Conservation (phyloP, 1,140 invertebrate genomes). For the Melitaea cinxia region DNA sequence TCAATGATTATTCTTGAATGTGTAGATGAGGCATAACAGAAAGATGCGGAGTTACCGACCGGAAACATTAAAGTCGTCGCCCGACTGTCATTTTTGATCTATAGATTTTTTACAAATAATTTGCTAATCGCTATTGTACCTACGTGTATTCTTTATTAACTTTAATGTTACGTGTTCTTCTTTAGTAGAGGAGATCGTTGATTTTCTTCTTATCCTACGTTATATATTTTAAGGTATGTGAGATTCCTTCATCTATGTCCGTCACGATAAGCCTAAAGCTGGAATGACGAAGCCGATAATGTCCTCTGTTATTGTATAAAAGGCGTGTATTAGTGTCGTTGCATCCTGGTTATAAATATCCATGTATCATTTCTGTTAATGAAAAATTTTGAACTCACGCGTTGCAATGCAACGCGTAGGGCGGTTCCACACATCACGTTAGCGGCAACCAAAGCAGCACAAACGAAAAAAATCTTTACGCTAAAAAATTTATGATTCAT, state of each 20-base stretch:
- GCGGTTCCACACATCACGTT: conserved; percentile 44
- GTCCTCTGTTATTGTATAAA: conserved; percentile 46
- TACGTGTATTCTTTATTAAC: conserved; percentile 33
- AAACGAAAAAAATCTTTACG: conserved; percentile 13
- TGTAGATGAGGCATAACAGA: too few relatives aligned
- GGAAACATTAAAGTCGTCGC: conserved; percentile 60
- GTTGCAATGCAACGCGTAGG: conserved; percentile 29
- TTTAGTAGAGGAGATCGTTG: conserved; percentile 29
- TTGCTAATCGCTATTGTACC: conserved; percentile 47
- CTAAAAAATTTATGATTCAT: conserved; percentile 38
- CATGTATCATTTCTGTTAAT: conserved; percentile 30
- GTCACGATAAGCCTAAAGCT: conserved; percentile 30
- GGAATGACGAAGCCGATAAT: conserved; percentile 65
- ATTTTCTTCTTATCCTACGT: conserved; percentile 21
- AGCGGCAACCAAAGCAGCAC: conserved; percentile 33
- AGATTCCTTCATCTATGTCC: conserved; percentile 20
- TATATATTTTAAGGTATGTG: conserved; percentile 45
- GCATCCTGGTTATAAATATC: conserved; percentile 51
- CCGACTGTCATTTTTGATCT: conserved; percentile 63
- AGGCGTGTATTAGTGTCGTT: conserved; percentile 46
- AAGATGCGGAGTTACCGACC: conserved; percentile 29
- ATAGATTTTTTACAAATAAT: conserved; percentile 55
- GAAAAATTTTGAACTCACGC: conserved; percentile 15
- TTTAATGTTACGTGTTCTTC: conserved; percentile 38
- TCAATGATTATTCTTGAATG: too few relatives aligned